Percentiles rank a stretch among this genome's conserved stretches.
phyloP scores from a whole-genome alignment of 2,797 vertebrate species.

The Lemur catta region DNA sequence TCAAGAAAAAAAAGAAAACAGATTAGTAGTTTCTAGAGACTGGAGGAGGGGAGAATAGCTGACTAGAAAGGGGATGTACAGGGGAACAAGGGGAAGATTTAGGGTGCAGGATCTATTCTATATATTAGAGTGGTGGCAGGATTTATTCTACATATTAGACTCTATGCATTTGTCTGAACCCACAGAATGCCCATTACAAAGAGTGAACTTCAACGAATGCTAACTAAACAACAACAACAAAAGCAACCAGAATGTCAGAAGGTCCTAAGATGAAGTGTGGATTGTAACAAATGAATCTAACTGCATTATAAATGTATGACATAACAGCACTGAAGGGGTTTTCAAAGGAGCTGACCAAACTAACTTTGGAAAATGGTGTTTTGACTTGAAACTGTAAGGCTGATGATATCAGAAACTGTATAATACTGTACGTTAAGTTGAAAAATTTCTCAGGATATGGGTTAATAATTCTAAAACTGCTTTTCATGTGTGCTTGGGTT shows the following conservation, averaged over 20 bases:
- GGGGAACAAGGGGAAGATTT: neutral
- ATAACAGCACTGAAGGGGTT: neutral
- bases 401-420: slow-evolving; percentile 22
- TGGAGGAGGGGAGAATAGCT: neutral
- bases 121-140: neutral
- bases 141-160: neutral
- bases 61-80: neutral
- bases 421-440: neutral
- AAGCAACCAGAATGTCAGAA: neutral
- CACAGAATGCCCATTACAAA: neutral
- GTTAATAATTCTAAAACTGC: slow-evolving; percentile 16
- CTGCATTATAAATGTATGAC: neutral
- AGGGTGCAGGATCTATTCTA: neutral
- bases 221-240: neutral
- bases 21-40: neutral
- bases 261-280: neutral
- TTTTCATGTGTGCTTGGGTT: neutral
- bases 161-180: neutral
- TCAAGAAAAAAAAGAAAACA: neutral
- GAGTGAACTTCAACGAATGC: neutral
- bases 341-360: neutral
- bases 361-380: slow-evolving; percentile 26
- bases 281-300: neutral
- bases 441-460: neutral
- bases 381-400: neutral